These are phyloP conservation scores for Amphimallon solstitiale DNA, from an alignment of 2,888 invertebrate species.

Conservation along the genomic window DNA sequence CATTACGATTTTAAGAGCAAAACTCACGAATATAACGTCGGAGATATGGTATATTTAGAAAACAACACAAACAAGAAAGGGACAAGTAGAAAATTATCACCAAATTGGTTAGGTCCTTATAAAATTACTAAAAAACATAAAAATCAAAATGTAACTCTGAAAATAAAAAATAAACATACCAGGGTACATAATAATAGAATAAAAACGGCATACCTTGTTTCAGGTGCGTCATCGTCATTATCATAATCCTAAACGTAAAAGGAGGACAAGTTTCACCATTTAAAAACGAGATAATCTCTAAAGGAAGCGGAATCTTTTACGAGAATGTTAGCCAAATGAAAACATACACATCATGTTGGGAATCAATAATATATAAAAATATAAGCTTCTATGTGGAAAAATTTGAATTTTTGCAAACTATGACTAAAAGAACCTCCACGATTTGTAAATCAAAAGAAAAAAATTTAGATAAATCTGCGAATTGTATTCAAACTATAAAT, in stretches of 20 bases:
- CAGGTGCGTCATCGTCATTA: background rate
- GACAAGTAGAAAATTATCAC: background rate
- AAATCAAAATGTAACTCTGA: constrained; percentile 2
- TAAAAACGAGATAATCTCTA: background rate
- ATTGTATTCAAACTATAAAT: background rate
- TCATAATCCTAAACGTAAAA: background rate
- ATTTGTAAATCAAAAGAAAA: too few relatives aligned
- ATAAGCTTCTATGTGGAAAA: background rate
- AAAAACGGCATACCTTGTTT: background rate
- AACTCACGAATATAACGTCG: background rate
- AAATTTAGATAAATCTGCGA: background rate
- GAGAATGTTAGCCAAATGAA: background rate
- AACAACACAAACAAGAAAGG: constrained; percentile 4
- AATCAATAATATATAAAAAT: background rate
- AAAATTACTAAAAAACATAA: background rate
- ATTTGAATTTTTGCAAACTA: background rate
- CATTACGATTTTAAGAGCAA: constrained; percentile 8
- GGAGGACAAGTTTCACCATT: background rate
- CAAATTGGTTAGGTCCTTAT: constrained; percentile 12
- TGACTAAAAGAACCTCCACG: background rate
- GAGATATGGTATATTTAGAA: constrained; percentile 4
- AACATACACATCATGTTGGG: background rate
- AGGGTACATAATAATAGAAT: constrained; percentile 6
- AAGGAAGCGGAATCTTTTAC: background rate
- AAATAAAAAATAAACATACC: background rate